phyloP scores from a whole-genome alignment of 2,113 vertebrate genomes.

The Myodes glareolus region DNA sequence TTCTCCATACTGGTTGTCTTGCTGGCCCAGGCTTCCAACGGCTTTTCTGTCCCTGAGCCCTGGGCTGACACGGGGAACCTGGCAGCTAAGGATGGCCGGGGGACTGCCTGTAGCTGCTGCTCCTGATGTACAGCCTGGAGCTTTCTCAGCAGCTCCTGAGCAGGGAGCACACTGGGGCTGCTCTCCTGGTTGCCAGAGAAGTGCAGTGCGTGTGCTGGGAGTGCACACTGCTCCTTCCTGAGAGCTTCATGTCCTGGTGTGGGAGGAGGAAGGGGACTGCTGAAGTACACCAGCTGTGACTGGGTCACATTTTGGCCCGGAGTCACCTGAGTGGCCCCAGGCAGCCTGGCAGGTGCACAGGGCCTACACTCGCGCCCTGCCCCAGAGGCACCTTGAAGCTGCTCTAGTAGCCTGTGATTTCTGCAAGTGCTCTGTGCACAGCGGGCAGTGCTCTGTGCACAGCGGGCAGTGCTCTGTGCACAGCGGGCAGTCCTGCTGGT shows the following conservation, averaged over 20 bases:
- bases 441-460: neutral
- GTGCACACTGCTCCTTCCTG: conserved; percentile 77
- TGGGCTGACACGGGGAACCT: conserved; percentile 88
- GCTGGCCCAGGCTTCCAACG: conserved; percentile 84
- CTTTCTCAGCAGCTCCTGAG: conserved; percentile 93
- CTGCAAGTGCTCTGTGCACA: conserved; percentile 32
- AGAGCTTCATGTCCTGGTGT: conserved; percentile 63
- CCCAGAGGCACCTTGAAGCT: conserved; percentile 69
- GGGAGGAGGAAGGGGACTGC: conserved; percentile 76
- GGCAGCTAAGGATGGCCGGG: conserved; percentile 89
- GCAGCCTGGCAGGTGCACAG: neutral
- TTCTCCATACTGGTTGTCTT: conserved; percentile 82
- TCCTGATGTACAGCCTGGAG: conserved; percentile 94
- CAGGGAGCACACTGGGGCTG: conserved; percentile 87
- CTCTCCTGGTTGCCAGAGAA: conserved; percentile 75
- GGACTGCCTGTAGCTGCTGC: conserved; percentile 85
- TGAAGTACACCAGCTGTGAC: conserved; percentile 85
- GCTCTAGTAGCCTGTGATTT: conserved; percentile 80
- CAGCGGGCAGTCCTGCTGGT: neutral
- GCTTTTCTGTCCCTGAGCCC: conserved; percentile 62
- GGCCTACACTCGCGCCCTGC: conserved; percentile 48
- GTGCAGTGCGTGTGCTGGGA: conserved; percentile 67
- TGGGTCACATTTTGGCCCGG: conserved; percentile 56
- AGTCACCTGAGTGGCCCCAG: conserved; percentile 51
- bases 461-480: neutral